Base-by-base conservation (phyloP, 2,888 invertebrate species). In the Nesidiocoris tenuis region DNA sequence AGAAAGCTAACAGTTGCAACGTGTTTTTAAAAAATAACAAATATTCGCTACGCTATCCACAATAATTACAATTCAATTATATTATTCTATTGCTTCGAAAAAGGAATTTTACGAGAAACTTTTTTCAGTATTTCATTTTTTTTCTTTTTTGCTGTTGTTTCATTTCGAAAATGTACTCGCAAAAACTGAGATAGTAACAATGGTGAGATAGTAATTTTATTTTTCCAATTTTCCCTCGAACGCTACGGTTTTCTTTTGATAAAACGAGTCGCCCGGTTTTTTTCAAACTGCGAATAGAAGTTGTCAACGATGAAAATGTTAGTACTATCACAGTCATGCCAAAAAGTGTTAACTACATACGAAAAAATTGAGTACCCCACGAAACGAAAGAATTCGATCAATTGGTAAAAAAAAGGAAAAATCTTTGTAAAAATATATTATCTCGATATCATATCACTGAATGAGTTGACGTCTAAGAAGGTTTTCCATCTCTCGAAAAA, bases 261-360 rank as follows among this genome's bases (percentile, higher is more conserved):
- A 39, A 39, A 39, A 39, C 5, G 39, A 39, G 12, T 39, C 39
- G 39, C 12, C 12, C 39, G 39, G 39, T 7, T 39, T 3, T 39
- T 39, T 39, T 39, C 39, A 39, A 39, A 39, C 39, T 12, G 12
- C 39, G 12, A 39, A 39, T 12, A 39, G 39, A 12, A 39, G 12
- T 21, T 54, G 39, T 64, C 22, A 74, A 66, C 68, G 70, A 77
- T 65, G 22, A 72, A 77, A 76, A 76, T 54, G 19, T 66, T 66
- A 61, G 75, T 76, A 74, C 77, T 77, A 77, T 77, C 77, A 77
- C 77, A 77, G 77, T 77, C 77, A 77, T 77, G 77, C 77, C 76
- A 74, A 77, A 77, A 77, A 76, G 72, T 74, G 65, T 70, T 25
- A 71, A 75, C 59, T 77, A 77, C 70, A 55, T 68, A 76, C 68